Evolutionary conservation across 2,888 invertebrate genomes (phyloP).

Genomic region (Phaonia tiefii): DNA sequence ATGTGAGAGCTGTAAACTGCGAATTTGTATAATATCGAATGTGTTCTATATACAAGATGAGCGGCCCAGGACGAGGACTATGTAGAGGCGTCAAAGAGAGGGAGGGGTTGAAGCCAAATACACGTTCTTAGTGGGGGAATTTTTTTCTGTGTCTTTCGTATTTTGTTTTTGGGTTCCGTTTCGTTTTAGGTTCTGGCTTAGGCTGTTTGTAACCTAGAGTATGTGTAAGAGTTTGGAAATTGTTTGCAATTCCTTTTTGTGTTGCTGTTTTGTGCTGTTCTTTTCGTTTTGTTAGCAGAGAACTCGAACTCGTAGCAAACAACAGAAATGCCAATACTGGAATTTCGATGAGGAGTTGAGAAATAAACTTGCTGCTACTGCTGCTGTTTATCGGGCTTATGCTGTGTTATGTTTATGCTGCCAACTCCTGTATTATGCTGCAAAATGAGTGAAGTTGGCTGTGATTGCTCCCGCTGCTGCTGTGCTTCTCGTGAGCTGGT

Average conservation of each 20-base stretch:
- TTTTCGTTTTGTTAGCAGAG: conserved; percentile 39
- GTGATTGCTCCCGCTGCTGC: conserved; percentile 20
- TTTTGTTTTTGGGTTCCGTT: conserved; percentile 15
- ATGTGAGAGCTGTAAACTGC: conserved; percentile 11
- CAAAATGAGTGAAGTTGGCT: background rate
- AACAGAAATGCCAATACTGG: conserved; percentile 60
- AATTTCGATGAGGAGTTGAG: conserved; percentile 43
- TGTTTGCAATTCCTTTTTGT: conserved; percentile 55
- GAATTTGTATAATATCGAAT: conserved; percentile 20
- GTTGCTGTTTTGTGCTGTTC: conserved; percentile 47
- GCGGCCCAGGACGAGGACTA: background rate
- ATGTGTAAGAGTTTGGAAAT: conserved; percentile 16
- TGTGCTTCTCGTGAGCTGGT: conserved; percentile 42
- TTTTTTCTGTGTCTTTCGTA: background rate
- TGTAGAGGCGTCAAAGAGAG: background rate
- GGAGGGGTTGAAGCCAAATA: conserved; percentile 14
- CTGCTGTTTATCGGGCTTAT: conserved; percentile 71
- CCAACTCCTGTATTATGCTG: conserved; percentile 22
- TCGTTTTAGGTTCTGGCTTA: conserved; percentile 17
- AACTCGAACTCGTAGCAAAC: conserved; percentile 18
- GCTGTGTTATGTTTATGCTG: conserved; percentile 50
- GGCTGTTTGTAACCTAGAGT: background rate
- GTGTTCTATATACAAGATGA: conserved; percentile 6
- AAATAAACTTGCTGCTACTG: conserved; percentile 18
- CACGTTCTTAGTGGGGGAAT: conserved; percentile 25